These are phyloP conservation scores for Enteromius treurensis DNA, from an alignment of 2,797 vertebrate genomes.

Conservation along the genomic window DNA sequence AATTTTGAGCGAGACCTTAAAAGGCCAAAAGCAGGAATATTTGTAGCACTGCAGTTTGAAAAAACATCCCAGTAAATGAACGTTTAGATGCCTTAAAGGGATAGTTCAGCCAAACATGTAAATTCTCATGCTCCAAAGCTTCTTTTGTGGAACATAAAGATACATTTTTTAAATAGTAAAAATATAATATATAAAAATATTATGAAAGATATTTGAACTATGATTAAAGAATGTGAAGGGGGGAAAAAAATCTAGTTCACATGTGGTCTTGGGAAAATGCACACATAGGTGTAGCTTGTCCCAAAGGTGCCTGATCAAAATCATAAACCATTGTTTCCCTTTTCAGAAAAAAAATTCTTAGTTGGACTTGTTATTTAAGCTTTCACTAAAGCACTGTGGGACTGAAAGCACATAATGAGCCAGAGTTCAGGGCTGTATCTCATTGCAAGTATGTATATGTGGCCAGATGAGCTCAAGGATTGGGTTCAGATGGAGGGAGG, in stretches of 20 bases:
- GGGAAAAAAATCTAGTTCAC: background rate
- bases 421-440: constrained; percentile 26
- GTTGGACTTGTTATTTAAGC: background rate
- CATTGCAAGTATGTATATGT: background rate
- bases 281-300: constrained; percentile 19
- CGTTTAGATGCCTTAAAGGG: constrained; percentile 1
- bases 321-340: constrained; percentile 25
- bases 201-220: background rate
- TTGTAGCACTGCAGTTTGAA: constrained; percentile 9
- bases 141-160: background rate
- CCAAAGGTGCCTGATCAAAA: constrained; percentile 17
- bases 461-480: background rate
- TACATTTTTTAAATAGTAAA: background rate
- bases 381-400: constrained; percentile 17
- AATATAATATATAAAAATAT: background rate
- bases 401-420: constrained; percentile 23
- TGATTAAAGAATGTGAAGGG: background rate
- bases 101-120: background rate
- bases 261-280: constrained; percentile 1
- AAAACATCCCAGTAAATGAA: background rate
- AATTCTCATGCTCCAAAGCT: background rate
- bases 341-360: background rate
- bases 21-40: constrained; percentile 35
- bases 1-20: constrained; percentile 37
- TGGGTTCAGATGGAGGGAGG: background rate